phyloP scores from a whole-genome alignment of 2,113 vertebrate genomes.

The Salvator merianae region DNA sequence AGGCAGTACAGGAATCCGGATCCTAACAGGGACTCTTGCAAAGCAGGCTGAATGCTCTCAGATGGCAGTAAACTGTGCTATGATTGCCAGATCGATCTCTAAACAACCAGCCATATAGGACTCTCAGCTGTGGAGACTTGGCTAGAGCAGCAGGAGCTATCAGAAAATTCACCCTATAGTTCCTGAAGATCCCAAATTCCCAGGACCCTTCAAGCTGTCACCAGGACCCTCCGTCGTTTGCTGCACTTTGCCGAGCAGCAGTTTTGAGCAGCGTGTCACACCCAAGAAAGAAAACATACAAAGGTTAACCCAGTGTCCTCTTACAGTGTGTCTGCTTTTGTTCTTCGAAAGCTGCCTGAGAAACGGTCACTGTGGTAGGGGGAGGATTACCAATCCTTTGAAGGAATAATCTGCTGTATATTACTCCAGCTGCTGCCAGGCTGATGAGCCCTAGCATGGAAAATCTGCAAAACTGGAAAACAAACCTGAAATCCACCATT shows the following conservation, averaged over 20 bases:
- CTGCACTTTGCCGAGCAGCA: too few relatives aligned
- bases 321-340: background rate
- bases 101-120: too few relatives aligned
- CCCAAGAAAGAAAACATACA: background rate
- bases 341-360: background rate
- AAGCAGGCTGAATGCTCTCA: background rate
- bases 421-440: background rate
- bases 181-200: background rate
- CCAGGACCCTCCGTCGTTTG: too few relatives aligned
- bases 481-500: slow-evolving; percentile 77
- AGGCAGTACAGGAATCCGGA: too few relatives aligned
- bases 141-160: too few relatives aligned
- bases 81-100: too few relatives aligned
- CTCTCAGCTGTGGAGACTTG: too few relatives aligned
- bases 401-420: too few relatives aligned
- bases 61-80: too few relatives aligned
- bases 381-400: background rate
- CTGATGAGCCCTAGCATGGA: accelerated
- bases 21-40: too few relatives aligned
- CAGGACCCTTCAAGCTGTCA: background rate
- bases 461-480: background rate
- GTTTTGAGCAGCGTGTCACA: background rate
- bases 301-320: background rate
- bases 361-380: background rate
- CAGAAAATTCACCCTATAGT: background rate